A percentile compares a stretch with the other conserved stretches of the same genome.
Evolutionary conservation across 2,888 invertebrate genomes (phyloP).

Genomic region (Thalpophila matura): DNA sequence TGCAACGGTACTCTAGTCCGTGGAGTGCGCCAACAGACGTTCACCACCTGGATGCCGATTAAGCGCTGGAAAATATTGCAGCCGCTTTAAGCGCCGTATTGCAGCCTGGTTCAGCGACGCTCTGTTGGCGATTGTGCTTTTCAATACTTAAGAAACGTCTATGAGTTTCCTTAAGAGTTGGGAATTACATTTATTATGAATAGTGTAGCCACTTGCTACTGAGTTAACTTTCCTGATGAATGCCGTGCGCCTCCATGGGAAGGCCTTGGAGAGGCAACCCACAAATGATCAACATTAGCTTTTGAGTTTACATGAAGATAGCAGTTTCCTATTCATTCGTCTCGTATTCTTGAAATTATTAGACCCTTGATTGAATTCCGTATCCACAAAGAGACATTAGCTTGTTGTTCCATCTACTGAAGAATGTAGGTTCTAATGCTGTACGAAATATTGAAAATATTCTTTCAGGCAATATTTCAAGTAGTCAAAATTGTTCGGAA

Average conservation of each 20-base stretch:
- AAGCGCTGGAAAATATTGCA: constrained; percentile 67
- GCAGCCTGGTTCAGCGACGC: constrained; percentile 67
- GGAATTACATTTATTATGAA: constrained; percentile 57
- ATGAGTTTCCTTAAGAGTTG: constrained; percentile 54
- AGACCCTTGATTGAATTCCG: not conserved
- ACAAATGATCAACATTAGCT: not conserved
- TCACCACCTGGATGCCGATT: constrained; percentile 66
- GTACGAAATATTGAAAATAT: not conserved
- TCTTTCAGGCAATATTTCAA: not conserved
- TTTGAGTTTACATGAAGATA: not conserved
- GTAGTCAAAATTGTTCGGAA: not conserved
- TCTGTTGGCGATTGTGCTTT: constrained; percentile 70
- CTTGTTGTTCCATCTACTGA: not conserved
- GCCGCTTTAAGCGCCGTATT: constrained; percentile 62
- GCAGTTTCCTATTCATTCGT: not conserved
- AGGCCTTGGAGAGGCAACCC: constrained; percentile 4
- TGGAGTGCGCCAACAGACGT: constrained; percentile 73
- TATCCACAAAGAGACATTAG: not conserved
- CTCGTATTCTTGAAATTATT: too few relatives aligned
- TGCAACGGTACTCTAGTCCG: constrained; percentile 79
- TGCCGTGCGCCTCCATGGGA: not conserved
- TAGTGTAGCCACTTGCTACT: constrained; percentile 36
- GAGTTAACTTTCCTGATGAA: constrained; percentile 35
- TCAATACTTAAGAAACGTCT: constrained; percentile 61
- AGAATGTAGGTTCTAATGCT: not conserved